Evolutionary conservation across 2,888 invertebrate species (phyloP), one percentile per base, ranked within the genome.

Genomic region (Cephus sareptanus): DNA sequence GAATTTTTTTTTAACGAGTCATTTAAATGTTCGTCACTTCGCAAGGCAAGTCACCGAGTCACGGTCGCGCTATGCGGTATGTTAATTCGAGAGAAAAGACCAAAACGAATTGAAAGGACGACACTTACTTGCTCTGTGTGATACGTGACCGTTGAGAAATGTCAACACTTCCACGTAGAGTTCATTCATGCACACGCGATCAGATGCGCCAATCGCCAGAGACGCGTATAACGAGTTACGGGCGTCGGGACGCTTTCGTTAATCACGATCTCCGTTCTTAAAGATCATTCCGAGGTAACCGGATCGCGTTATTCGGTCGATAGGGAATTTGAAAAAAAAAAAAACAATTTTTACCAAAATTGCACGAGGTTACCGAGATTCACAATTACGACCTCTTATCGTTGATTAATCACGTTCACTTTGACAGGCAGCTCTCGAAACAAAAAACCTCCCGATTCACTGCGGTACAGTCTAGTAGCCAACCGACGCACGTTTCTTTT

Each of bases 161-260:
- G 82, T 80, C 78, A 75, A 79, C 40, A 79, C 79, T 81, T 80
- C 56, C 80, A 80, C 78, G 76, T 76, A 77, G 33, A 71, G 71
- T 71, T 33, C 71, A 79, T 80, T 76, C 80, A 73, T 76, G 77
- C 76, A 77, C 80, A 78, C 81, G 81, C 80, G 80, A 79, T 80
- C 80, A 77, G 78, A 78, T 79, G 79, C 81, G 80, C 76, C 80
- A 78, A 80, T 77, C 70, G 79, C 75, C 71, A 13, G 76, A 78
- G 77, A 79, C 33, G 71, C 33, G 34, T 33, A 12, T 33, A 12
- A 15, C 33, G 9, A 1, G 71, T 23, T 15, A 31, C 71, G 13
- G 33, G 71, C 33, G 71, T 71, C 33, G 34, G 6, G 71, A 71
- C 33, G 71, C 31, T 71, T 12, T 34, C 71, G 71, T 71, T 31